Conservation (phyloP, 2,797 vertebrate genomes). For the Catamblyrhynchus diadema region DNA sequence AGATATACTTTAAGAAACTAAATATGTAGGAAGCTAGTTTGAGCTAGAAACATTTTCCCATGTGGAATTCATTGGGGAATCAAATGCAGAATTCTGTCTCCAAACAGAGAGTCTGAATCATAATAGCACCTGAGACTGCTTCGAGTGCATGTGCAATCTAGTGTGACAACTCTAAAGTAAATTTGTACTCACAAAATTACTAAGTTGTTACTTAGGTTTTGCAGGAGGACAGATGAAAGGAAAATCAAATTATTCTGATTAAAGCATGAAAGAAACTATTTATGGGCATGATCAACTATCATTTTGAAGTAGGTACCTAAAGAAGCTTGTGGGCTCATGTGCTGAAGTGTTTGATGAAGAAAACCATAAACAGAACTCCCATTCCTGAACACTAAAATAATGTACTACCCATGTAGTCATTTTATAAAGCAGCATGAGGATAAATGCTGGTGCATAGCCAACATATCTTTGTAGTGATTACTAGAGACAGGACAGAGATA, state of each 20-base stretch:
- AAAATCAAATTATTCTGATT: not conserved
- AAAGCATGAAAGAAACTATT: not conserved
- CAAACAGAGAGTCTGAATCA: not conserved
- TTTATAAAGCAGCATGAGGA: not conserved
- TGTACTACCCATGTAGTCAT: not conserved
- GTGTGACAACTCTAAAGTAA: not conserved
- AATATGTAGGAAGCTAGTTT: not conserved
- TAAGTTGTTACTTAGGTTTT: not conserved
- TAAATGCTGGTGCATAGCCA: not conserved
- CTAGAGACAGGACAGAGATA: not conserved
- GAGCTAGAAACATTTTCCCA: not conserved
- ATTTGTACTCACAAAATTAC: not conserved
- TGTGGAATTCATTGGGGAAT: not conserved
- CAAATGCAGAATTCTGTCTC: not conserved
- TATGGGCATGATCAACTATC: not conserved
- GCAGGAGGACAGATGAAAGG: fast-evolving
- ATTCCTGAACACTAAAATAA: not conserved
- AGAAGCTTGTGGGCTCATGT: not conserved
- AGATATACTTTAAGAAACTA: not conserved
- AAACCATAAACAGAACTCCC: not conserved
- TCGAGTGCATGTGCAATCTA: not conserved
- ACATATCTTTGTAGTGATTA: not conserved
- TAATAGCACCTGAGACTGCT: not conserved
- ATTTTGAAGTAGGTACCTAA: not conserved
- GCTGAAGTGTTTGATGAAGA: not conserved